Evolutionary conservation across 2,888 invertebrate genomes (phyloP).

Genomic region (Acrobasis suavella): DNA sequence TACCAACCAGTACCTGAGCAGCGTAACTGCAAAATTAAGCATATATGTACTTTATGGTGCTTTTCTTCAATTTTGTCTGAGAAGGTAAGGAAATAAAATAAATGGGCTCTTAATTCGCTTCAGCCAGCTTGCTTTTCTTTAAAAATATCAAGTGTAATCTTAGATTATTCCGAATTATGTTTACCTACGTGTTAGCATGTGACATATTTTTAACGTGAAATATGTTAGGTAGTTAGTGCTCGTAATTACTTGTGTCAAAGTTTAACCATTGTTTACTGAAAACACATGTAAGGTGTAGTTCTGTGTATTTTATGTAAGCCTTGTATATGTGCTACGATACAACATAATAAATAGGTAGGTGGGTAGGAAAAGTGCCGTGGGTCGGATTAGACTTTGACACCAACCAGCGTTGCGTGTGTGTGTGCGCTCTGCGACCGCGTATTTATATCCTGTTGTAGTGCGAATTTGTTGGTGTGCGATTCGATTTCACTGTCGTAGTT

Average conservation of each 20-base stretch:
- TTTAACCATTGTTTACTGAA: constrained; percentile 19
- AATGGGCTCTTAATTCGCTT: background rate
- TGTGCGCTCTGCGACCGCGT: constrained; percentile 54
- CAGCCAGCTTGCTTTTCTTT: background rate
- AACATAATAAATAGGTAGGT: constrained; percentile 30
- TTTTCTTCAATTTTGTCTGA: background rate
- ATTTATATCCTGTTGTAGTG: constrained; percentile 49
- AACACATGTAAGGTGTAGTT: constrained; percentile 5
- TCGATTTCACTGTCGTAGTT: constrained; percentile 41
- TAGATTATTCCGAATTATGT: background rate
- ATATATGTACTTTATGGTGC: constrained; percentile 6
- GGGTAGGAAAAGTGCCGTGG: constrained; percentile 32
- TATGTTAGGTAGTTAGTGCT: constrained; percentile 17
- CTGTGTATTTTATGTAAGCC: background rate
- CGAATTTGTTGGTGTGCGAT: constrained; percentile 43
- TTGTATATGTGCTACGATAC: constrained; percentile 23
- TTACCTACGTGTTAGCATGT: constrained; percentile 20
- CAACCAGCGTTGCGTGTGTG: constrained; percentile 56
- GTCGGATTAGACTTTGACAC: constrained; percentile 77
- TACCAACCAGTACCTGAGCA: constrained; percentile 13
- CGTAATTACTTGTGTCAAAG: constrained; percentile 19
- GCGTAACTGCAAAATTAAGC: constrained; percentile 10
- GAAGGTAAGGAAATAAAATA: constrained; percentile 8
- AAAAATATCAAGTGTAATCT: background rate
- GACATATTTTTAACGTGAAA: constrained; percentile 17